Conservation (phyloP, 2,113 vertebrate species). For the Tonatia bakeri region DNA sequence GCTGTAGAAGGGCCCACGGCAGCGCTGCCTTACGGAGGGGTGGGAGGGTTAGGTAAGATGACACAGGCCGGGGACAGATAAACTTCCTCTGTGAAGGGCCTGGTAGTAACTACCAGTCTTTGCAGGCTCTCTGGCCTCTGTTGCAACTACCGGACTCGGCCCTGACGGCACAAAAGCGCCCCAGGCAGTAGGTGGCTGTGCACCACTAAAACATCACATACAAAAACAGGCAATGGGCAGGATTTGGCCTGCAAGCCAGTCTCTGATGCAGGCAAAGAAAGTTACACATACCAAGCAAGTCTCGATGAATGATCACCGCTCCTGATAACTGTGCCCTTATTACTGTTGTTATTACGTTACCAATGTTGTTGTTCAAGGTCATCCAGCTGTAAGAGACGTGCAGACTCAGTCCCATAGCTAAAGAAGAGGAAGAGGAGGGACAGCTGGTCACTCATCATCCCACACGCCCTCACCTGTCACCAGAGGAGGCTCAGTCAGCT, state of each 20-base stretch:
- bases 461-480: background rate
- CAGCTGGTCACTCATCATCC: background rate
- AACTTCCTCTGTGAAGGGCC: background rate
- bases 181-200: fast-evolving
- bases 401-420: background rate
- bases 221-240: background rate
- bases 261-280: background rate
- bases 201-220: background rate
- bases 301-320: background rate
- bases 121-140: background rate
- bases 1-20: background rate
- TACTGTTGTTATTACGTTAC: background rate
- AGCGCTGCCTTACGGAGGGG: no score
- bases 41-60: no score
- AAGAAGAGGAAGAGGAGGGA: background rate
- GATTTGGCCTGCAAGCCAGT: background rate
- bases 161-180: background rate
- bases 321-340: background rate
- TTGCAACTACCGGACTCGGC: background rate
- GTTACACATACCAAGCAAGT: background rate
- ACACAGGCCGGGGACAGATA: background rate
- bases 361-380: background rate
- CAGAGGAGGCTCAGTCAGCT: background rate
- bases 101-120: no score
- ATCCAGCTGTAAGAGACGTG: background rate